phyloP scores from a whole-genome alignment of 2,888 invertebrate species.

The Agrotis exclamationis region DNA sequence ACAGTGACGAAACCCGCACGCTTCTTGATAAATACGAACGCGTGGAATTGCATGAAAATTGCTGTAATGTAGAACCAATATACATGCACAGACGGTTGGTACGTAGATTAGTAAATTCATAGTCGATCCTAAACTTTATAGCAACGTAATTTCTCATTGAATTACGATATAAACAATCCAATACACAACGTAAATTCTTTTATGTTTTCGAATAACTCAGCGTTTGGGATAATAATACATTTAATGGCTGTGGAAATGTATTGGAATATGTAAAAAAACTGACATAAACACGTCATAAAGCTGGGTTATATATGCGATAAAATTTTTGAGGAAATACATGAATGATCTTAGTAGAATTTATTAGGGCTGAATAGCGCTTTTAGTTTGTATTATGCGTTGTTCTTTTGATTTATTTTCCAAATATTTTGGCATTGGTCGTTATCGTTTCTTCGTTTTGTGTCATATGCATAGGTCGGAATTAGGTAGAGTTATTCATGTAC shows the following conservation, averaged over 20 bases:
- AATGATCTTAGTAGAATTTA: constrained; percentile 19
- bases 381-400: neutral
- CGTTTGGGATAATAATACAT: constrained; percentile 31
- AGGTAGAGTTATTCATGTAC: no score
- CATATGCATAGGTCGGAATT: no score
- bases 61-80: constrained; percentile 23
- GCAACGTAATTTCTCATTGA: constrained; percentile 21
- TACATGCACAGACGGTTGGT: neutral
- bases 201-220: constrained; percentile 38
- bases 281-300: constrained; percentile 30
- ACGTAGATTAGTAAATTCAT: constrained; percentile 18
- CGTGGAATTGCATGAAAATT: constrained; percentile 31
- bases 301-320: constrained; percentile 10
- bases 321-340: constrained; percentile 23
- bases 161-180: constrained; percentile 46
- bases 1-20: constrained; percentile 45
- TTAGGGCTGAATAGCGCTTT: neutral
- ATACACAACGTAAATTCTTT: constrained; percentile 32
- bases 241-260: constrained; percentile 18
- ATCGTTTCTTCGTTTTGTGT: neutral
- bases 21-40: constrained; percentile 45
- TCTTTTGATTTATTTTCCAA: neutral
- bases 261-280: constrained; percentile 18
- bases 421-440: neutral
- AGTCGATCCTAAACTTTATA: neutral